phyloP scores from a whole-genome alignment of 2,888 invertebrate species.

The Platerodrilus igneus region DNA sequence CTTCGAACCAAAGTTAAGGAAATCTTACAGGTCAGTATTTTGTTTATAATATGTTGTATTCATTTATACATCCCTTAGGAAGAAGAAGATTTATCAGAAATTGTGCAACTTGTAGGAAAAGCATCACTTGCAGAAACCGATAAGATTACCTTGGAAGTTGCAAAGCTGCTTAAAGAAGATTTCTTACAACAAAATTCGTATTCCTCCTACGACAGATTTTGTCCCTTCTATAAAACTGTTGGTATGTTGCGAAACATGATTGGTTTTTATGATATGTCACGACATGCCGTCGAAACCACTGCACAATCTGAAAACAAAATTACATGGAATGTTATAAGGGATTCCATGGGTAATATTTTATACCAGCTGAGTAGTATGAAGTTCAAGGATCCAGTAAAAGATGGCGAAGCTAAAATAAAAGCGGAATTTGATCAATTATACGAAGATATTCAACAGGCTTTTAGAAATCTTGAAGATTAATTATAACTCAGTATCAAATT shows the following conservation, averaged over 20 bases:
- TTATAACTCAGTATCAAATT: too few relatives aligned
- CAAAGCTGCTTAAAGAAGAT: conserved; percentile 97
- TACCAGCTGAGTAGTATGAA: conserved; percentile 99
- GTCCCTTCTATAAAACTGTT: conserved; percentile 99
- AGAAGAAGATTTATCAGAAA: conserved; percentile 99
- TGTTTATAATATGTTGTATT: conserved; percentile 55
- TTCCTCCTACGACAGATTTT: conserved; percentile 93
- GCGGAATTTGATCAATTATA: conserved; percentile 94
- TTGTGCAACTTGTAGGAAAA: conserved; percentile 99
- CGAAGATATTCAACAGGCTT: conserved; percentile 95
- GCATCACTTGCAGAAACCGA: conserved; percentile 97
- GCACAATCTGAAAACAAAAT: conserved; percentile 99
- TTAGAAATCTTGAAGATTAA: conserved; percentile 98
- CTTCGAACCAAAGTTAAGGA: conserved; percentile 88
- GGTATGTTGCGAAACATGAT: conserved; percentile 99
- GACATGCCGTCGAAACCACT: conserved; percentile 96
- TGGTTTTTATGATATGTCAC: conserved; percentile 95
- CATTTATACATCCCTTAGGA: conserved; percentile 54
- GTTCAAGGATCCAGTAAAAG: conserved; percentile 98
- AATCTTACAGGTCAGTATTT: conserved; percentile 41
- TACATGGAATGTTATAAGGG: conserved; percentile 96
- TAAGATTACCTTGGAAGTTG: conserved; percentile 98
- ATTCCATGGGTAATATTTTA: conserved; percentile 92
- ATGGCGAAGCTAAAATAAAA: conserved; percentile 96
- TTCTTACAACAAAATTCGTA: conserved; percentile 99